A percentile compares a stretch with the other conserved stretches of the same genome.
Conservation (phyloP, 2,888 invertebrate species). For the Drosophila seclusa region DNA sequence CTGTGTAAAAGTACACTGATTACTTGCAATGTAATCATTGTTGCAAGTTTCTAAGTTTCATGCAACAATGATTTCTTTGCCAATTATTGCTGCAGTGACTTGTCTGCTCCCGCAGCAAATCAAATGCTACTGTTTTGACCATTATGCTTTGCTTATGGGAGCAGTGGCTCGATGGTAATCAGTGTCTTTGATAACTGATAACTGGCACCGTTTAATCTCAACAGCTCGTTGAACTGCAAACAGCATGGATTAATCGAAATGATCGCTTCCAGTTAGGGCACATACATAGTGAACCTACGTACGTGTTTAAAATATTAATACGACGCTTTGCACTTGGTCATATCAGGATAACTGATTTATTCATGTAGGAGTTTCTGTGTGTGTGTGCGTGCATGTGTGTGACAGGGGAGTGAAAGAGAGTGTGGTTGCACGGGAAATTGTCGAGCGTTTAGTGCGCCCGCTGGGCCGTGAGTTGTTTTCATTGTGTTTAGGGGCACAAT, state of each 20-base stretch:
- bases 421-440: neutral
- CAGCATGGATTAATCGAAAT: neutral
- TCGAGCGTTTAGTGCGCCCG: constrained; percentile 11
- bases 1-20: neutral
- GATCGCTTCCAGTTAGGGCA: neutral
- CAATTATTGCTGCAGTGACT: neutral
- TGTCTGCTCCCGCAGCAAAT: neutral
- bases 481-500: constrained; percentile 40
- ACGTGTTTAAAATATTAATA: constrained; percentile 46
- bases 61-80: neutral
- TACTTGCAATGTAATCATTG: neutral
- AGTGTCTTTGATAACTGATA: neutral
- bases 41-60: neutral
- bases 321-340: constrained; percentile 38
- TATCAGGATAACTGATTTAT: constrained; percentile 52
- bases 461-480: constrained; percentile 11
- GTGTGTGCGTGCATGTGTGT: neutral
- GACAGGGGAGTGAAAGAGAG: neutral
- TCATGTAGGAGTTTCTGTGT: constrained; percentile 11
- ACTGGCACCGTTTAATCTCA: too few relatives aligned
- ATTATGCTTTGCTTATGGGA: neutral
- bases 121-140: neutral
- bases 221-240: neutral
- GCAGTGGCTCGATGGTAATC: neutral
- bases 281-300: constrained; percentile 11